Percentiles rank a stretch among this genome's conserved stretches.
These are phyloP conservation scores for Sminthopsis crassicaudata DNA, from an alignment of 2,113 vertebrate species.

Conservation along the genomic window DNA sequence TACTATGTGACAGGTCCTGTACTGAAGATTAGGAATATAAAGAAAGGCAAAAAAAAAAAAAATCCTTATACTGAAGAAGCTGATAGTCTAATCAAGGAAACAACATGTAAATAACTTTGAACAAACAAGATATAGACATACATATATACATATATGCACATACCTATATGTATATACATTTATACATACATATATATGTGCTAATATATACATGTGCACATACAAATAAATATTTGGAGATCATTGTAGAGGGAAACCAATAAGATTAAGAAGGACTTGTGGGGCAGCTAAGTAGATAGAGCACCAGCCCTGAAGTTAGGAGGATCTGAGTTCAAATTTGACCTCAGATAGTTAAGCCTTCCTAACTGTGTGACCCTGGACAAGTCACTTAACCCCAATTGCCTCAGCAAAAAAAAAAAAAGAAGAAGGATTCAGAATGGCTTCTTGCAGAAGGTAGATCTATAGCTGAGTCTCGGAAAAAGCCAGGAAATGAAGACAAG, in stretches of 20 bases:
- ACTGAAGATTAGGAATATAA: not conserved
- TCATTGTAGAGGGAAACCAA: not conserved
- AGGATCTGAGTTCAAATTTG: no score
- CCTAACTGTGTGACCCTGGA: no score
- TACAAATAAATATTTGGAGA: not conserved
- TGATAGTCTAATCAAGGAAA: not conserved
- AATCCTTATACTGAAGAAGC: not conserved
- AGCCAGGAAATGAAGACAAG: not conserved
- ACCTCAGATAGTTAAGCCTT: no score
- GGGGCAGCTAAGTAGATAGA: no score
- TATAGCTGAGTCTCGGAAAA: not conserved
- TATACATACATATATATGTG: no score
- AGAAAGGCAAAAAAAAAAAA: not conserved
- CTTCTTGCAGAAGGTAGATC: not conserved
- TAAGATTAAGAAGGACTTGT: not conserved
- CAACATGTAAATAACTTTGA: not conserved
- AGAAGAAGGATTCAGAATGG: not conserved
- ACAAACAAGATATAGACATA: not conserved
- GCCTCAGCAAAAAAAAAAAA: no score
- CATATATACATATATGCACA: not conserved
- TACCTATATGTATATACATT: not conserved
- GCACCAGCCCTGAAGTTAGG: no score
- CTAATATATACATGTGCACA: no score
- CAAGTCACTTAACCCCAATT: no score
- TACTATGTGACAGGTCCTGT: not conserved